Evolutionary conservation across 2,113 vertebrate species (phyloP).

Genomic region (Candoia aspera): DNA sequence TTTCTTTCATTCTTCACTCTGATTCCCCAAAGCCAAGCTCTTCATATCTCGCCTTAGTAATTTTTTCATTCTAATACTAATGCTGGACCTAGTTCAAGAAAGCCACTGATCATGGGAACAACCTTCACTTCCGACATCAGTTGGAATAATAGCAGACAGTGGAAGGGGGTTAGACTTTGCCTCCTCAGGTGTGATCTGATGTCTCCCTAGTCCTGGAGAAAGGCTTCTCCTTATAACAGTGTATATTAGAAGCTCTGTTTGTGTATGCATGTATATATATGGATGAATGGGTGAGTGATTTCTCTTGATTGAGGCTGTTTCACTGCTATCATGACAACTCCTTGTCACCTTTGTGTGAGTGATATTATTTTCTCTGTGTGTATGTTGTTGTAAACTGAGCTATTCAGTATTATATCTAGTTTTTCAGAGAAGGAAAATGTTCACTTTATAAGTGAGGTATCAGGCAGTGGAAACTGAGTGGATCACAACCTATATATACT

Average conservation of each 20-base stretch:
- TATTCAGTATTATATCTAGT: not conserved
- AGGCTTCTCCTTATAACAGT: not conserved
- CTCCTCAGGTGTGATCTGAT: not conserved
- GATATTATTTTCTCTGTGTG: not conserved
- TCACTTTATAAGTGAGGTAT: not conserved
- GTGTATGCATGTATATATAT: not conserved
- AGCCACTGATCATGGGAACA: not conserved
- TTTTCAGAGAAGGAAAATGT: not conserved
- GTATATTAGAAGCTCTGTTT: not conserved
- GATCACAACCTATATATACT: not conserved
- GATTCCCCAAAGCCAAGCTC: not conserved
- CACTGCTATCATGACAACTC: not conserved
- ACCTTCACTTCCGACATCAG: not conserved
- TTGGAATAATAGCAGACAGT: not conserved
- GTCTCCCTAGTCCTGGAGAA: not conserved
- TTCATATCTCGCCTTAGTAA: not conserved
- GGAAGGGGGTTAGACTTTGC: not conserved
- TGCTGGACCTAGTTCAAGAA: not conserved
- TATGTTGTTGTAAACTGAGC: not conserved
- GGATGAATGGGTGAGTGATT: not conserved
- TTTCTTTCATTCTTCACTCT: not conserved
- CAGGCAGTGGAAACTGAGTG: not conserved
- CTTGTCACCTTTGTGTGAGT: not conserved
- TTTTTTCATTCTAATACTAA: not conserved
- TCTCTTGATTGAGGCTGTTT: not conserved